Percentiles rank a stretch among this genome's conserved stretches.
Conservation (phyloP, 2,888 invertebrate genomes). For the Brachyptera putata region DNA sequence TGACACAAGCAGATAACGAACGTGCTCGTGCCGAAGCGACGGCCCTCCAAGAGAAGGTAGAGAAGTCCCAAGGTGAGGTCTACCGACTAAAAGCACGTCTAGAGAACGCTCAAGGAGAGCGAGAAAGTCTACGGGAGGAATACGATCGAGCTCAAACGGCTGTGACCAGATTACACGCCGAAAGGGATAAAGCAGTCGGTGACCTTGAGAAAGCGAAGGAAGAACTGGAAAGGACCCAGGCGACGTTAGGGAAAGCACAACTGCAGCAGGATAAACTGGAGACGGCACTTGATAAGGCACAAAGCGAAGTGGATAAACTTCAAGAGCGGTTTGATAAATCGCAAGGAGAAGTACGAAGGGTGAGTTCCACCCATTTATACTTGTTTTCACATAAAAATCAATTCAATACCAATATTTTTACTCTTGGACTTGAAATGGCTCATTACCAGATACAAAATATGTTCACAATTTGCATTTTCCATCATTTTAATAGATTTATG, state of each 20-base stretch:
- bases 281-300: constrained; percentile 81
- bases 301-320: constrained; percentile 84
- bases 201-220: constrained; percentile 84
- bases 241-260: constrained; percentile 86
- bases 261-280: constrained; percentile 88
- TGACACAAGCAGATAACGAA: constrained; percentile 88
- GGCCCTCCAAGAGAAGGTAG: constrained; percentile 77
- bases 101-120: constrained; percentile 93
- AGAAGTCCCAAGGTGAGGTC: constrained; percentile 92
- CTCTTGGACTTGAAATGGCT: too few species aligned
- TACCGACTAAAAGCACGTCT: constrained; percentile 89
- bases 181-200: constrained; percentile 79
- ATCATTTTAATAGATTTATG: too few species aligned
- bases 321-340: constrained; percentile 85
- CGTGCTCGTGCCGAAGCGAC: constrained; percentile 78
- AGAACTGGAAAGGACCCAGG: constrained; percentile 83
- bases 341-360: constrained; percentile 75
- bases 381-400: too few species aligned
- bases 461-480: background rate
- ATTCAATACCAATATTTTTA: too few species aligned
- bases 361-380: constrained; percentile 46
- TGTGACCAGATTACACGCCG: constrained; percentile 79
- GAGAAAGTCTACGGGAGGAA: constrained; percentile 88
- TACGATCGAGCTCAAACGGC: constrained; percentile 82
- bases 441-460: too few species aligned